phyloP scores from a whole-genome alignment of 1,140 invertebrate species.

The Oryzaephilus surinamensis region DNA sequence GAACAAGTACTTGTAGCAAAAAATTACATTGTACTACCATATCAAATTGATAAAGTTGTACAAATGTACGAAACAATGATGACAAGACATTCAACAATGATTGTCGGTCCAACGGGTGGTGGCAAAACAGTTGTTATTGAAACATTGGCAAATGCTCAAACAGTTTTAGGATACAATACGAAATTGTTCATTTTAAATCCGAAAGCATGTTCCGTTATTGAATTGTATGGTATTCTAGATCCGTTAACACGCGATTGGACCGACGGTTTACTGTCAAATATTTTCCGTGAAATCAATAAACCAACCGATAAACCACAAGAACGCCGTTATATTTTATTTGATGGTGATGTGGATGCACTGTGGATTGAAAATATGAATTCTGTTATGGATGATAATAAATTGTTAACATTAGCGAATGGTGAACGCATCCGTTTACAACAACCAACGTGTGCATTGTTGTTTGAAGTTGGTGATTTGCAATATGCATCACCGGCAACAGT shows the following conservation, averaged over 20 bases:
- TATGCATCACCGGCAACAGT: conserved; percentile 87
- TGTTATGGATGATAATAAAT: conserved; percentile 89
- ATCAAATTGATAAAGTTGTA: conserved; percentile 63
- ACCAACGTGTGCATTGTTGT: conserved; percentile 71
- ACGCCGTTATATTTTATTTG: conserved; percentile 75
- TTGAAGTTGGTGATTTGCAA: conserved; percentile 82
- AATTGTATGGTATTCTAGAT: conserved; percentile 83
- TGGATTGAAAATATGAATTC: conserved; percentile 97
- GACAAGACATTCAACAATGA: conserved; percentile 82
- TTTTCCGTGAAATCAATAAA: conserved; percentile 84
- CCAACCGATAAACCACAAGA: conserved; percentile 54
- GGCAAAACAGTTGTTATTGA: conserved; percentile 82
- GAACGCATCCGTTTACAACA: conserved; percentile 74
- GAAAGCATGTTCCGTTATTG: conserved; percentile 76
- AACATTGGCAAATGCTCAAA: conserved; percentile 69
- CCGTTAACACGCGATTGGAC: conserved; percentile 81
- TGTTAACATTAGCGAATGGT: conserved; percentile 81
- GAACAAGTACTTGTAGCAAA: conserved; percentile 47
- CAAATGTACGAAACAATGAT: conserved; percentile 91
- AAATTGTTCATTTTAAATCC: conserved; percentile 72
- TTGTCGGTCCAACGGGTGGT: conserved; percentile 83
- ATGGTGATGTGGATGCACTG: conserved; percentile 85
- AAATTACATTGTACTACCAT: conserved; percentile 54
- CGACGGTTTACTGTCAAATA: conserved; percentile 80
- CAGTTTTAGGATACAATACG: conserved; percentile 59